Base-by-base conservation (phyloP, 1,140 invertebrate genomes). In the Heliothis subflexa region DNA sequence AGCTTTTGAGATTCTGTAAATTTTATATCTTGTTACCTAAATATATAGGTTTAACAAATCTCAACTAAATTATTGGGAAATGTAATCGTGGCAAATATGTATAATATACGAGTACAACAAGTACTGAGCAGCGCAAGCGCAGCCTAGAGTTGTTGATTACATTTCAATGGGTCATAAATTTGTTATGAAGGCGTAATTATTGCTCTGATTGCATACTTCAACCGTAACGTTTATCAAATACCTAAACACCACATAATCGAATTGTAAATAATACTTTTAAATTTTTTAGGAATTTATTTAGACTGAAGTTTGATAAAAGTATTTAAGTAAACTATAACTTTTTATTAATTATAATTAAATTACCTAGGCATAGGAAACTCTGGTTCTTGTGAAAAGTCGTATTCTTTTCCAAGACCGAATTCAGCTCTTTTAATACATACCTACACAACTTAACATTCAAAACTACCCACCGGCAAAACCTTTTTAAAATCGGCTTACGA, bases 151-250 rank as follows among this genome's bases (percentile, higher is more conserved):
- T 49, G 71, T 74, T 62, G 72, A 74, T 74, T 74, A 74, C 57
- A 61, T 61, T 74, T 74, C 40, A 74, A 74, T 74, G 57, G 72
- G 55, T 14, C 72, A 74, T 74, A 61, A 74, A 74, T 74, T 74
- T 59, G 40, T 61, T 74, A 74, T 74, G 45, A 74, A 59, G 45
- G 55, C 57, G 33, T 61, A 74, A 74, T 74, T 74, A 74, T 74
- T 74, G 45, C 72, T 61, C 57, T 74, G 72, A 74, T 74, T 74
- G 57, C 54, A 72, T 57, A 59, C 54, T 57, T 16, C 70, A 57
- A 57, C 70, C 70, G 70, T 45, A 57, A 40, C n/a, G 52, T 55
- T 52, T 57, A 57, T 54, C 70, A 57, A 54, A 54, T 72, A 72
- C 70, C 52, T 72, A 57, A 66, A 49, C 40, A 66, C 40, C 10